phyloP scores from a whole-genome alignment of 2,888 invertebrate species.

The Drosophila emarginata region DNA sequence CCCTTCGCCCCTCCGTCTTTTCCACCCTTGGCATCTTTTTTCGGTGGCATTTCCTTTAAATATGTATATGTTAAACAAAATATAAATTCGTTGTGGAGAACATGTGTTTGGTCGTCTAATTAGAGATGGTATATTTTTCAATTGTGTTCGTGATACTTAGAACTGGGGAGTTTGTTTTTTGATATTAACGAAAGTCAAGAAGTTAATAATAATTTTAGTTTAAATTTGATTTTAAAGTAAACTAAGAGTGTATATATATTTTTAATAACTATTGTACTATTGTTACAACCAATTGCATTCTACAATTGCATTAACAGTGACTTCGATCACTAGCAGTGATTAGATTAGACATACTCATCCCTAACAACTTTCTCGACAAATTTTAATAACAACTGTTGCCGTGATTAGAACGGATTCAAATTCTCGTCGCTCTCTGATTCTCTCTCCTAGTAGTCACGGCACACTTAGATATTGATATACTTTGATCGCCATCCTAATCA shows the following conservation, averaged over 20 bases:
- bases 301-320: neutral
- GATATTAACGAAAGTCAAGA: too few species aligned
- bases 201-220: too few species aligned
- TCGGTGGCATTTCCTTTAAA: constrained; percentile 87
- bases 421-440: neutral
- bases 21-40: constrained; percentile 87
- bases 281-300: neutral
- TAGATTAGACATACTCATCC: neutral
- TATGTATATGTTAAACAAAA: constrained; percentile 27
- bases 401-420: neutral
- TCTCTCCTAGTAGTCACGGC: neutral
- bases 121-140: neutral
- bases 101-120: neutral
- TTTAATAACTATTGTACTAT: too few species aligned
- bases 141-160: neutral
- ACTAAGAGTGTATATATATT: too few species aligned
- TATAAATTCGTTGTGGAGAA: constrained; percentile 20
- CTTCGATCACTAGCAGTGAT: neutral
- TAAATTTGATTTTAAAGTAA: too few species aligned
- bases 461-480: neutral
- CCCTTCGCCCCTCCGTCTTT: constrained; percentile 81
- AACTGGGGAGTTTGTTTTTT: too few species aligned
- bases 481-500: constrained; percentile 23
- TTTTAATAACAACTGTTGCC: neutral
- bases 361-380: constrained; percentile 36